A percentile compares a stretch with the other conserved stretches of the same genome.
phyloP scores from a whole-genome alignment of 2,113 vertebrate species.

The Varanus salvator region DNA sequence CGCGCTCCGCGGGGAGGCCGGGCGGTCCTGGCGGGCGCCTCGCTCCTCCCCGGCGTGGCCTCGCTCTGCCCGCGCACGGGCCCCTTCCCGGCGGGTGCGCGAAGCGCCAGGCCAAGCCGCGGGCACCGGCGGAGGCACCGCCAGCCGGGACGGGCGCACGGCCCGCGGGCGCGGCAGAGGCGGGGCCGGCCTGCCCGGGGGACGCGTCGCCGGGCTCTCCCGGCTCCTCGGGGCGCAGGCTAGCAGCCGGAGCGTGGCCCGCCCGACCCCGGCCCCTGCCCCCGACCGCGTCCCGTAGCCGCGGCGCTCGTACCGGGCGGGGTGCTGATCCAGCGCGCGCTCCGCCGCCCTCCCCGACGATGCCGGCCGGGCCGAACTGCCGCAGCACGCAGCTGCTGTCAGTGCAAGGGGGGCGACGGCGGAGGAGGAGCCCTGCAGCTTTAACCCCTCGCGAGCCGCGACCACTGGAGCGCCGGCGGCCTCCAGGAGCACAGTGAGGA shows the following conservation, averaged over 20 bases:
- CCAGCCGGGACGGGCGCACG: too few relatives aligned
- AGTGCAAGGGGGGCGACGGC: not conserved
- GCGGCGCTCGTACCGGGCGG: not conserved
- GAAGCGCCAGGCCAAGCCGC: not conserved
- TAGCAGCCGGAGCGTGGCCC: too few relatives aligned
- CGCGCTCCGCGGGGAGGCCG: too few relatives aligned
- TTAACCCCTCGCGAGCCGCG: not conserved
- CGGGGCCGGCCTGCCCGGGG: too few relatives aligned
- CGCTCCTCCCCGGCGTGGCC: not conserved
- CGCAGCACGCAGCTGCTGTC: slow-evolving; percentile 2
- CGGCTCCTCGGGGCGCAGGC: too few relatives aligned
- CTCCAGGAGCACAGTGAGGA: too few relatives aligned
- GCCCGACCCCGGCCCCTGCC: too few relatives aligned
- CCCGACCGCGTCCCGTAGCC: too few relatives aligned
- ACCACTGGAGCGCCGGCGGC: too few relatives aligned
- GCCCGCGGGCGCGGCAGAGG: too few relatives aligned
- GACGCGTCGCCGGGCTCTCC: too few relatives aligned
- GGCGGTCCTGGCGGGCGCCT: not conserved
- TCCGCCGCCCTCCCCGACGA: not conserved
- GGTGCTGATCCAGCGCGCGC: not conserved
- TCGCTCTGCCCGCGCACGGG: not conserved
- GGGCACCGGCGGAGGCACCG: too few relatives aligned
- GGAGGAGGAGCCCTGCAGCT: not conserved
- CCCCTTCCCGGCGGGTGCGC: not conserved
- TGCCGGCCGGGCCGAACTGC: not conserved